phyloP scores from a whole-genome alignment of 2,797 vertebrate genomes.

The Acropternis orthonyx region DNA sequence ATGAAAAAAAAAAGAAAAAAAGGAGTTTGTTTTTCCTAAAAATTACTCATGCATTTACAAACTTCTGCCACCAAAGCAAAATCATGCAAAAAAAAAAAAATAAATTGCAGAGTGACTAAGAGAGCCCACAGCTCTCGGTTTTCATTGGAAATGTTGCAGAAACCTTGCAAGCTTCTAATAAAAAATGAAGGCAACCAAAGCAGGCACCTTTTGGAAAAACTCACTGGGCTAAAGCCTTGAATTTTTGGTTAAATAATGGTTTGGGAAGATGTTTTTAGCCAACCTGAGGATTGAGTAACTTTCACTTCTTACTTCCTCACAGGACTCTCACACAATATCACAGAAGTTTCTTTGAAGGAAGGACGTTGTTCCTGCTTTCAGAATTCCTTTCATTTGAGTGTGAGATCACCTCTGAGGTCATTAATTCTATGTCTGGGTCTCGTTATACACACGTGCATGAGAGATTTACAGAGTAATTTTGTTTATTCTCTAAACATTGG shows the following conservation, averaged over 20 bases:
- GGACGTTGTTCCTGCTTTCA: not conserved
- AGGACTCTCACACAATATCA: not conserved
- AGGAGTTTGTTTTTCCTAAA: not conserved
- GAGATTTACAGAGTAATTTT: not conserved
- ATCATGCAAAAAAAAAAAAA: not conserved
- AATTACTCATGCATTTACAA: not conserved
- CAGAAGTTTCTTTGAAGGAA: not conserved
- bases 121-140: not conserved
- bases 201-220: not conserved
- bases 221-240: not conserved
- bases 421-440: not conserved
- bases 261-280: not conserved
- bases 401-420: not conserved
- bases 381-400: not conserved
- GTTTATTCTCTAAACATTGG: not conserved
- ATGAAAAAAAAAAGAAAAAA: too few species aligned
- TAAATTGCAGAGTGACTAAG: not conserved
- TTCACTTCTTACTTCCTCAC: not conserved
- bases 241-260: not conserved
- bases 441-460: fast-evolving
- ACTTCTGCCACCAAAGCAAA: not conserved
- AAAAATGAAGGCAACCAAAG: not conserved
- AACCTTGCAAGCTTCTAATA: not conserved
- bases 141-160: not conserved
- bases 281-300: not conserved